Evolutionary conservation across 2,888 invertebrate species (phyloP), one percentile per base, ranked within the genome.

Genomic region (Polia nebulosa): DNA sequence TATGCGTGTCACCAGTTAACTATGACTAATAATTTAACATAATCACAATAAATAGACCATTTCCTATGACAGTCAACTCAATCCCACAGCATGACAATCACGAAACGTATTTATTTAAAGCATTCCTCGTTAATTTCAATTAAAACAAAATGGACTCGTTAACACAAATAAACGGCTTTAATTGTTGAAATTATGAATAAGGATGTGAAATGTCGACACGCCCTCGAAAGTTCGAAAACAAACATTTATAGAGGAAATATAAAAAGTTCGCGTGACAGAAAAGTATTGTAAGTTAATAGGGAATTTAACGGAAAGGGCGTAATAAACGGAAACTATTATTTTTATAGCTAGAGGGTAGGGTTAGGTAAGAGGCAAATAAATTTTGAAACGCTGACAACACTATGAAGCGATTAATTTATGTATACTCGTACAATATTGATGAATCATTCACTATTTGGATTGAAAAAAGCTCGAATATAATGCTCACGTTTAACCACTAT

Each of bases 251-350:
- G 25, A 69, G 67, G 72, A 72, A 72, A 70, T 64, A 65, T 53
- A 56, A 76, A 45, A 76, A 75, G 60, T 64, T 83, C 34, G 86
- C 86, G 82, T 86, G 84, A 72, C 71, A 49, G 64, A 70, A 74
- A 65, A 73, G 53, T 76, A 85, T 84, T 80, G 76, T 68, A 79
- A 76, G 71, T 73, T 75, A 78, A 80, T 77, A 72, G 78, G 61
- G 75, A 77, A 78, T 66, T 45, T 65, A 71, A 32, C 72, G 75
- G 75, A 74, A 80, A 76, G 84, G 78, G 80, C 70, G 78, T 64
- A 52, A 64, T 60, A 69, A 76, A 74, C 78, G 85, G 84, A 85
- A 85, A 84, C 83, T 77, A 83, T 85, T 78, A 80, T 78, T 83
- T 81, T 83, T 84, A 68, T 76, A 81, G 71, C 58, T 64, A 64